phyloP scores from a whole-genome alignment of 2,888 invertebrate genomes.

The Tanypteryx hageni region DNA sequence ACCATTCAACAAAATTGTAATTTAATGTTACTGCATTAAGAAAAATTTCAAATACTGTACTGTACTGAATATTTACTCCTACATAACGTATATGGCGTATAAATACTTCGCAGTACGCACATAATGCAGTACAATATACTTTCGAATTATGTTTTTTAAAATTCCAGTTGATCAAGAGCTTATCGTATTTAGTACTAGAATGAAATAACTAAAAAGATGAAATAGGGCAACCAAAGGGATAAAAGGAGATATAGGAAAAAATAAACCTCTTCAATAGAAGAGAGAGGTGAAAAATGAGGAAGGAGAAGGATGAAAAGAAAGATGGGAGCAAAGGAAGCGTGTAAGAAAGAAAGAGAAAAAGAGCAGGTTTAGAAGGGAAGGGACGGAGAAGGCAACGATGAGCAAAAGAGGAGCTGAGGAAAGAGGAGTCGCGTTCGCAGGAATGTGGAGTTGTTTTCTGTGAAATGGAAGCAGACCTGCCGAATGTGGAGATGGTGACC shows the following conservation, averaged over 20 bases:
- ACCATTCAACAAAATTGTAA: too few relatives aligned
- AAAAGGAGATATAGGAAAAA: not conserved
- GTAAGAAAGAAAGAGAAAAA: not conserved
- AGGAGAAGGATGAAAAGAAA: not conserved
- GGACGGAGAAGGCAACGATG: not conserved
- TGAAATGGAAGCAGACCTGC: not conserved
- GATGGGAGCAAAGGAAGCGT: not conserved
- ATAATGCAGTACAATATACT: too few relatives aligned
- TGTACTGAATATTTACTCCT: too few relatives aligned
- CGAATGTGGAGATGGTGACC: constrained; percentile 47
- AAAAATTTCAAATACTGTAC: too few relatives aligned
- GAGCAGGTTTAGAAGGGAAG: not conserved
- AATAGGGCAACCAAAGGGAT: not conserved
- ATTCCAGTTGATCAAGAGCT: too few relatives aligned
- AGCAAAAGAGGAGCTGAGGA: not conserved
- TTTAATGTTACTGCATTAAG: too few relatives aligned
- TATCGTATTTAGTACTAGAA: too few relatives aligned
- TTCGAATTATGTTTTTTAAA: too few relatives aligned
- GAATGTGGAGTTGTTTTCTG: constrained; percentile 44
- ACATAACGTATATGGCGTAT: too few relatives aligned
- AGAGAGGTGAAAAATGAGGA: not conserved
- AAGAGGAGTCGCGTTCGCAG: not conserved
- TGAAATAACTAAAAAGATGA: too few relatives aligned
- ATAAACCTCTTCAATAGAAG: not conserved
- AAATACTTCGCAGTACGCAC: too few relatives aligned